A percentile compares a stretch with the other conserved stretches of the same genome.
Conservation (phyloP, 2,113 vertebrate genomes). For the Hydrolagus affinis region DNA sequence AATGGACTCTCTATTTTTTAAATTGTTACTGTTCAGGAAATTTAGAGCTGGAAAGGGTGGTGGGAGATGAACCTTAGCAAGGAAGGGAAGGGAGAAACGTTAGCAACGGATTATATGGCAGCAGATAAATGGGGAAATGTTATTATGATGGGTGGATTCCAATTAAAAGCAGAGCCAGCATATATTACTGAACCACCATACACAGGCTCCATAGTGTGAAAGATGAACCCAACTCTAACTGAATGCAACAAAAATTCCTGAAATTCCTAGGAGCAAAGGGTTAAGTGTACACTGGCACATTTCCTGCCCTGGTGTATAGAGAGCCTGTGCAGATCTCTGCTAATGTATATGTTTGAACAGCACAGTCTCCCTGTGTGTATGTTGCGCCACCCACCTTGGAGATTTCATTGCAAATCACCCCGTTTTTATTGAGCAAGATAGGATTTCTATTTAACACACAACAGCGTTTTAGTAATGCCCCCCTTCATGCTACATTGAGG, state of each 20-base stretch:
- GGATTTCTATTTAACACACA: background rate
- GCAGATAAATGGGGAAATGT: too few relatives aligned
- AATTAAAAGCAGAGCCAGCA: too few relatives aligned
- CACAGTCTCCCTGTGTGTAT: background rate
- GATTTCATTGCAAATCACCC: background rate
- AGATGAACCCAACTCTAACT: background rate
- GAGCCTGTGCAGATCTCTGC: background rate
- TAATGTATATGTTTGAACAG: conserved; percentile 19
- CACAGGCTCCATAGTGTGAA: background rate
- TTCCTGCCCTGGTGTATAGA: background rate
- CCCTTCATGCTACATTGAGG: background rate
- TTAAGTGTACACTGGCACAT: background rate
- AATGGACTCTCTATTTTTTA: too few relatives aligned
- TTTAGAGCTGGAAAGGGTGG: too few relatives aligned
- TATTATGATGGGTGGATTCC: too few relatives aligned
- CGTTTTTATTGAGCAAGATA: background rate
- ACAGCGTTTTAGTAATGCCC: background rate
- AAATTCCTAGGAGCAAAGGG: background rate
- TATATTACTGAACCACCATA: background rate
- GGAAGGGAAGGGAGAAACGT: background rate
- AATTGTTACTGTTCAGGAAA: too few relatives aligned
- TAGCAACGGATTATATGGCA: background rate
- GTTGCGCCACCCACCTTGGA: background rate
- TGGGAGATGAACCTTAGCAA: background rate
- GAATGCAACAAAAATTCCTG: background rate